These are phyloP conservation scores for Phortica okadai DNA, from an alignment of 2,888 invertebrate genomes.

Conservation along the genomic window DNA sequence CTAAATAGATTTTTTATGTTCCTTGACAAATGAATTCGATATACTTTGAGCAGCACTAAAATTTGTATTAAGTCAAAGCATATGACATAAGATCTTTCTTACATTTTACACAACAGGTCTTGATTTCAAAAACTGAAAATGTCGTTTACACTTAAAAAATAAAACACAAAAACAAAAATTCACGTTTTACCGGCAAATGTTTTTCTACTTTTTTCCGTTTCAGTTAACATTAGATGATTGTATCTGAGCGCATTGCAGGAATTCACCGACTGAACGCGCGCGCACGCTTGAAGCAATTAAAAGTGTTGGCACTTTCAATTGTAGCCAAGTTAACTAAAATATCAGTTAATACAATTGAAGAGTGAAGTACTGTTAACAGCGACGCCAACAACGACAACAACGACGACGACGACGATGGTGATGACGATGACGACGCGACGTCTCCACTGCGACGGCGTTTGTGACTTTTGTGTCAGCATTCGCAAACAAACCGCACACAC, in stretches of 20 bases:
- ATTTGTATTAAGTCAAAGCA: neutral
- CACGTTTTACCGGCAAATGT: neutral
- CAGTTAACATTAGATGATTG: slow-evolving; percentile 14
- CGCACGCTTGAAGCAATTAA: slow-evolving; percentile 72
- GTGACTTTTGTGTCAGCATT: neutral
- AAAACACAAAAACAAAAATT: neutral
- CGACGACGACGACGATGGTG: neutral
- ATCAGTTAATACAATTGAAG: slow-evolving; percentile 32
- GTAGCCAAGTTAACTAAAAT: slow-evolving; percentile 62
- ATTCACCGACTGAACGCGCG: slow-evolving; percentile 58
- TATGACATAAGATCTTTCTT: too few relatives aligned
- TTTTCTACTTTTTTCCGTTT: neutral
- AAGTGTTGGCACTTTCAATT: slow-evolving; percentile 62
- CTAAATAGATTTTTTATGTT: slow-evolving; percentile 32
- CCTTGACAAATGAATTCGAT: slow-evolving; percentile 15
- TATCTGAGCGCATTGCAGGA: neutral
- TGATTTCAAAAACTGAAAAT: too few relatives aligned
- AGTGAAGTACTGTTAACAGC: slow-evolving; percentile 32
- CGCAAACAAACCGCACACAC: neutral
- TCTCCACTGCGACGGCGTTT: neutral
- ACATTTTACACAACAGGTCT: too few relatives aligned
- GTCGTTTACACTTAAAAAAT: neutral
- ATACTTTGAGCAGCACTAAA: neutral
- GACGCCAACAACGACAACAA: slow-evolving; percentile 18
- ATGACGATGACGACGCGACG: neutral